Evolutionary conservation across 2,797 vertebrate species (phyloP).

Genomic region (Neosalanx taihuensis): DNA sequence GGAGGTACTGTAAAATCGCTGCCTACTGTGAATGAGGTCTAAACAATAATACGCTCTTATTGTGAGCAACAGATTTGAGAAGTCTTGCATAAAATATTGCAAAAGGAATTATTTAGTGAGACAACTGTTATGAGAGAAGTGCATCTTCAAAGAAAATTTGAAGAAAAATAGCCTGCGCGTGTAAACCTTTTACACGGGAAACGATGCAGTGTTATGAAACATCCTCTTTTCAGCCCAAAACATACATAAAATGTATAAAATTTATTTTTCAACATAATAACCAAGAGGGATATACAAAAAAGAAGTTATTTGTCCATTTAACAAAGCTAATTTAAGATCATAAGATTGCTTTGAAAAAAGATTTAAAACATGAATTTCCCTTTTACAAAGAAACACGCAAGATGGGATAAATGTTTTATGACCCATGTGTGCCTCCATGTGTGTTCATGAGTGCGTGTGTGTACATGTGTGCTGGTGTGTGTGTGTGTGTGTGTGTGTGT

Average conservation of each 20-base stretch:
- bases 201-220: conserved; percentile 26
- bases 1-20: conserved; percentile 6
- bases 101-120: conserved; percentile 37
- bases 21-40: conserved; percentile 35
- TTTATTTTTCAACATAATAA: conserved; percentile 8
- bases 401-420: conserved; percentile 23
- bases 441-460: neutral
- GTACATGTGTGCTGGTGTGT: neutral
- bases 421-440: conserved; percentile 1
- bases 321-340: conserved; percentile 14
- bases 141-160: conserved; percentile 50
- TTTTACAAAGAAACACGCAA: conserved; percentile 26
- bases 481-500: conserved; percentile 1
- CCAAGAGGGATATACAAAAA: conserved; percentile 7
- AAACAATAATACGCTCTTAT: conserved; percentile 5
- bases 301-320: conserved; percentile 19
- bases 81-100: conserved; percentile 30
- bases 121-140: conserved; percentile 23
- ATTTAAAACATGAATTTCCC: conserved; percentile 21
- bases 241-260: conserved; percentile 29
- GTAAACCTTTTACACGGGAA: conserved; percentile 54
- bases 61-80: conserved; percentile 49
- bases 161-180: conserved; percentile 31
- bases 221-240: conserved; percentile 17
- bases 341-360: conserved; percentile 28